phyloP scores from a whole-genome alignment of 2,113 vertebrate genomes.

The Oryzias melastigma region DNA sequence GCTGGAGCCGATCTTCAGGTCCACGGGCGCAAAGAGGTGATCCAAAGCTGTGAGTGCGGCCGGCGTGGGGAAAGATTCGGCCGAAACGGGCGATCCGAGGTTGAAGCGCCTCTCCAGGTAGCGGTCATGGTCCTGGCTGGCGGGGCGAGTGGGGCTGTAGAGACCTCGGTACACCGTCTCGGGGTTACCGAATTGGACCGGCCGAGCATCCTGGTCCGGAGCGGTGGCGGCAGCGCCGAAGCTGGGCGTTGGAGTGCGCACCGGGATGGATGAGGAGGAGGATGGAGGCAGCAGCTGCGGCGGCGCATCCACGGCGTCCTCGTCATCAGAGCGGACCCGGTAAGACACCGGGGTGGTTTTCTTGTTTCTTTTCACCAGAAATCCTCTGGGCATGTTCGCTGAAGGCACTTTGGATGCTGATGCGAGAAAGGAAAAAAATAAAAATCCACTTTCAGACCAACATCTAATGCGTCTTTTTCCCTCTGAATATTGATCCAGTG shows the following conservation, averaged over 20 bases:
- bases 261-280: slow-evolving; percentile 18
- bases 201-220: slow-evolving; percentile 45
- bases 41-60: slow-evolving; percentile 72
- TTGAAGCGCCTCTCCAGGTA: slow-evolving; percentile 81
- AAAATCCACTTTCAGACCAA: slow-evolving; percentile 37
- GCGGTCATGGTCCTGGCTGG: slow-evolving; percentile 82
- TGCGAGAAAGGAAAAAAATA: not conserved
- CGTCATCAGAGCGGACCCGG: slow-evolving; percentile 81
- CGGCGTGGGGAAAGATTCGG: slow-evolving; percentile 85
- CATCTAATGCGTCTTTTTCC: slow-evolving; percentile 45
- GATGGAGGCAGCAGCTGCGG: slow-evolving; percentile 3
- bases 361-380: slow-evolving; percentile 88
- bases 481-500: not conserved
- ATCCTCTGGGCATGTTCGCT: slow-evolving; percentile 87
- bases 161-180: slow-evolving; percentile 79
- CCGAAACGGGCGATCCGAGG: slow-evolving; percentile 84
- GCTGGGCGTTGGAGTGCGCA: slow-evolving; percentile 51
- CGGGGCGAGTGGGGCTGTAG: slow-evolving; percentile 87
- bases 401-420: slow-evolving; percentile 63
- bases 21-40: slow-evolving; percentile 70
- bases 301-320: slow-evolving; percentile 40
- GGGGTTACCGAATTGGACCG: slow-evolving; percentile 83
- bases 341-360: slow-evolving; percentile 83
- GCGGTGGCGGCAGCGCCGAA: slow-evolving; percentile 51
- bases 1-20: slow-evolving; percentile 76